Evolutionary conservation across 1,140 invertebrate genomes (phyloP), one percentile per base, ranked within the genome.

Genomic region (Leguminivora glycinivorella): DNA sequence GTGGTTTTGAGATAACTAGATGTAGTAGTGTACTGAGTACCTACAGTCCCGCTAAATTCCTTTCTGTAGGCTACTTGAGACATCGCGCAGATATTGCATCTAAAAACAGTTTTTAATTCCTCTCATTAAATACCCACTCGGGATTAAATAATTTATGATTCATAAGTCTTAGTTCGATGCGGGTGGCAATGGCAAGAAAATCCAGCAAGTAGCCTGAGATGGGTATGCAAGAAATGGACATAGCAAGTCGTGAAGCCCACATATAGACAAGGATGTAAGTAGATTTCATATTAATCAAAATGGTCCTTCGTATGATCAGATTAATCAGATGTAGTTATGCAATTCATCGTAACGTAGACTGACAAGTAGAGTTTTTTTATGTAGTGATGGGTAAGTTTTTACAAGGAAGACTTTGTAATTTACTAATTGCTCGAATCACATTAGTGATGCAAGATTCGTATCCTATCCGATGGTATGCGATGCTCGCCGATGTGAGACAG

Each of bases 391-490:
- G 68, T 10, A 24, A 71, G 66, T 75, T 81, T 75, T 74, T 77
- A 75, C 70, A 22, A 40, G 22, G 14, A 31, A 70, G 70, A 69
- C 56, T 77, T 74, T 73, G 72, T 80, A 76, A 83, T 80, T 70
- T 78, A 77, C 75, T 81, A 81, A 83, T 84, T 82, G 77, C 75
- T 71, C 38, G 67, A 75, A 66, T 68, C 67, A 34, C 69, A 82
- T 82, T 79, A 82, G 70, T 63, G 70, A 82, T 83, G 74, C 74
- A 68, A 79, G 80, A 82, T 82, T 72, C 79, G 76, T 80, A 82
- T 82, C 77, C 70, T 47, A 67, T 34, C 43, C 69, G 70, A 74
- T 69, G 74, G 76, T 69, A 80, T 83, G 75, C 72, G 73, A 78
- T 77, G 38, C 68, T 70, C 43, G 63, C 47, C 56, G 75, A 80